phyloP scores from a whole-genome alignment of 1,140 invertebrate species.

The Drepana arcuata region DNA sequence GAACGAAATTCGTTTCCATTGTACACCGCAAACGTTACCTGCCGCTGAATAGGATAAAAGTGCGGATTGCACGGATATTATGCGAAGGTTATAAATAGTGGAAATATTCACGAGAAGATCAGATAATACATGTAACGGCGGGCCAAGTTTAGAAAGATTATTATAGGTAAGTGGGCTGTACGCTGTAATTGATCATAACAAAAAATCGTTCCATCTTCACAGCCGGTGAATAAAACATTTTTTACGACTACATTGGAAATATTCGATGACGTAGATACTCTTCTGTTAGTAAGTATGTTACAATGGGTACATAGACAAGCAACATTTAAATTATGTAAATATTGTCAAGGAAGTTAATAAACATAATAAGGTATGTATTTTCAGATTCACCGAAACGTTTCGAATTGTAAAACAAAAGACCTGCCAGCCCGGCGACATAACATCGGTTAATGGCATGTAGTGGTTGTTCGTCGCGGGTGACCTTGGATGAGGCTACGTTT shows the following conservation, averaged over 20 bases:
- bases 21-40: slow-evolving; percentile 52
- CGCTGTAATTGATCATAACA: slow-evolving; percentile 55
- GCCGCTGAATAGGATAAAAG: slow-evolving; percentile 45
- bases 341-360: not conserved
- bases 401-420: slow-evolving; percentile 31
- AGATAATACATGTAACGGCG: slow-evolving; percentile 29
- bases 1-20: slow-evolving; percentile 57
- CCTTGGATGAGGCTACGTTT: slow-evolving; percentile 62
- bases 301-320: no score
- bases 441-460: slow-evolving; percentile 26
- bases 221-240: no score
- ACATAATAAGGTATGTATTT: no score
- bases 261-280: no score
- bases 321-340: no score
- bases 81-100: slow-evolving; percentile 41
- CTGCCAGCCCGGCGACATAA: slow-evolving; percentile 16
- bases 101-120: slow-evolving; percentile 33
- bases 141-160: slow-evolving; percentile 18
- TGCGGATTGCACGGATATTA: slow-evolving; percentile 55
- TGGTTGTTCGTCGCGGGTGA: slow-evolving; percentile 38
- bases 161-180: slow-evolving; percentile 55
- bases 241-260: no score
- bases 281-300: no score
- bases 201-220: no score
- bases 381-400: slow-evolving; percentile 19